Base-by-base conservation (phyloP, 2,888 invertebrate genomes). In the Hedychridium roseum region DNA sequence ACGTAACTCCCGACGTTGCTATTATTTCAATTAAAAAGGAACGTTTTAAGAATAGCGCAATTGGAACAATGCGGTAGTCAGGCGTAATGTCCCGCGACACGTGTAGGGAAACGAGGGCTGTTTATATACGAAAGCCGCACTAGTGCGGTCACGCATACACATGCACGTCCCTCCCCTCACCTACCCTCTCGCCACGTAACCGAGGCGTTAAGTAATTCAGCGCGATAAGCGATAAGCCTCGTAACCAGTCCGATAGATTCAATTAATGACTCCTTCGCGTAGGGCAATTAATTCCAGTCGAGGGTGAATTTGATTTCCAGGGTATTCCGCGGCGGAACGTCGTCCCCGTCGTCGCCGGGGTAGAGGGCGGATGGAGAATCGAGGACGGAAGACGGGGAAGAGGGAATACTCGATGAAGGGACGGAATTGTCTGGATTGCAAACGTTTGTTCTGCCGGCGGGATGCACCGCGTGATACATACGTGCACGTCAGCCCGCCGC, bases 211-310 rank as follows among this genome's bases (percentile, higher is more conserved):
- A 40, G 54, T 30, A 50, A 55, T 43, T 41, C 36, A 40, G 46
- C 42, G 47, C 32, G 23, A 52, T 45, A 45, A 41, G 47, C 40
- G 63, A 61, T 57, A 66, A 62, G 53, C 58, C 56, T 48, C 43
- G 50, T 49, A 50, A 62, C 44, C 55, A 55, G 57, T 64, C 55
- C 50, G 45, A 45, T 35, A 50, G 43, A 54, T 49, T 46, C 46
- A 52, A 56, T 54, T 55, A 59, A 60, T 57, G 51, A 53, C 30
- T 47, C 51, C 51, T 51, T 49, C 48, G 48, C 46, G 44, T 45
- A 47, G 34, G 50, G 54, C 52, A 58, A 64, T 60, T 55, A 58
- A 64, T 64, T 50, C 39, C 40, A 36, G 30, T 36, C 23, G 17
- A 37, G 26, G 37, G 28, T 3, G 17, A 11, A 36, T 9, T 5